Base-by-base conservation (phyloP, 2,797 vertebrate genomes). In the Gila robusta region DNA sequence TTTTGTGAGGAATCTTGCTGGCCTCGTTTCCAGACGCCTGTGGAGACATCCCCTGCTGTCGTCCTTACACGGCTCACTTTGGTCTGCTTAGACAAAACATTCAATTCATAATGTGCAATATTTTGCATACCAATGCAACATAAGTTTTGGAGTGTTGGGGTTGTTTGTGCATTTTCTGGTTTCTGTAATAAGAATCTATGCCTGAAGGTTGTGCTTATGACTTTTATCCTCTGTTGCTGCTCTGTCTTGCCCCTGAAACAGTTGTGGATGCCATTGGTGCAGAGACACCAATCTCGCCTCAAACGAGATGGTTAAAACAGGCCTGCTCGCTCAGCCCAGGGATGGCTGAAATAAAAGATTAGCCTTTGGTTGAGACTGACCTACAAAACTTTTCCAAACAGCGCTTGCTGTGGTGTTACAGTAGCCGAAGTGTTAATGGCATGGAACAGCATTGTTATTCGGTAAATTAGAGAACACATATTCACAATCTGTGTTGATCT, bases 361-460 rank as follows among this genome's bases (percentile, higher is more conserved):
- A n/a, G 79, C 64, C 79, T 81, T 81, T 70, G 66, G 47, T 37
- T 52, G 11, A 81, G 47, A 26, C 62, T 81, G 79, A 70, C 64
- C 79, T 70, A 81, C 44, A 81, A 81, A 81, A 69, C 41, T 37
- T 37, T 69, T 81, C 26, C 19, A 81, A 52, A 52, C 28, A 37
- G 4, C 37, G 21, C 28, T 70, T 52, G 39, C 26, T 26, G 12
- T 78, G 59, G 12, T 41, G 9, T 44, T 28, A 66, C 39, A 47
- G 59, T 28, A 66, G 19, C 6, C 2, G 3, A 5, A n/a, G 19
- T 37, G 8, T 52, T 66, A 39, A 59, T 19, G 39, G 4, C 17
- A 62, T 28, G 47, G 47, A 49, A 16, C 47, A 49, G 4, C 4
- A 49, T 49, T 49, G 47, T 49, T 49, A 49, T 49, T 49, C 47